Percentiles rank a stretch among this genome's conserved stretches.
Conservation (phyloP, 2,797 vertebrate species). For the Aselliscus stoliczkanus region DNA sequence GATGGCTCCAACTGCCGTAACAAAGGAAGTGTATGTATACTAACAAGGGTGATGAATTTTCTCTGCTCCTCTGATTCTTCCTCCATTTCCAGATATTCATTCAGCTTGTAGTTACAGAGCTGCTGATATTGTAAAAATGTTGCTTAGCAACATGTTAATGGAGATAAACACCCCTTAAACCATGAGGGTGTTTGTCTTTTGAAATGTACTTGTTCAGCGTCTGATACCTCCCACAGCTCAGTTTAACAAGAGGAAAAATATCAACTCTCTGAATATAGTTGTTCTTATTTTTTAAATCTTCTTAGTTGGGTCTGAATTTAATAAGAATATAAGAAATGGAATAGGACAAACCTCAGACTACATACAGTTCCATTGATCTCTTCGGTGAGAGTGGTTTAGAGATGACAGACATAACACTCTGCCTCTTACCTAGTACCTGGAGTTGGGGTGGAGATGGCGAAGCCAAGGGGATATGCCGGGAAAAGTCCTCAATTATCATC, state of each 20-base stretch:
- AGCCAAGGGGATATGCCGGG: neutral
- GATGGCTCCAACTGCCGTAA: neutral
- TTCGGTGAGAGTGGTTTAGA: neutral
- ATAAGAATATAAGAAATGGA: slow-evolving; percentile 44
- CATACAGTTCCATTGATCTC: neutral
- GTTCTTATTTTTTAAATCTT: neutral
- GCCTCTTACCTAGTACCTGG: neutral
- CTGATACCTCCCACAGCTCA: slow-evolving; percentile 80
- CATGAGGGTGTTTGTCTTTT: slow-evolving; percentile 82
- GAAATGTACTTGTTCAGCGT: slow-evolving; percentile 83
- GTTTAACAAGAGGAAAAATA: slow-evolving; percentile 75
- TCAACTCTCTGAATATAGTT: slow-evolving; percentile 67
- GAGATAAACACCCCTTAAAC: slow-evolving; percentile 76
- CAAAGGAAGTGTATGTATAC: neutral
- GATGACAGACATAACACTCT: neutral
- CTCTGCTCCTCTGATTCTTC: slow-evolving; percentile 71
- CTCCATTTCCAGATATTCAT: slow-evolving; percentile 65
- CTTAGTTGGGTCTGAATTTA: slow-evolving; percentile 60
- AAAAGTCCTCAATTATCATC: neutral
- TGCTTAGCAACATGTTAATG: slow-evolving; percentile 86
- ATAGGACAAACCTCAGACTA: neutral
- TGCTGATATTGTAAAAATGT: slow-evolving; percentile 85
- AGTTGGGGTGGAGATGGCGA: rapidly evolving
- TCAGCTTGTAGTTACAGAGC: slow-evolving; percentile 75
- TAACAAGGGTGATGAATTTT: slow-evolving; percentile 37